phyloP scores from a whole-genome alignment of 1,140 invertebrate species.

The Drosophila tristis region DNA sequence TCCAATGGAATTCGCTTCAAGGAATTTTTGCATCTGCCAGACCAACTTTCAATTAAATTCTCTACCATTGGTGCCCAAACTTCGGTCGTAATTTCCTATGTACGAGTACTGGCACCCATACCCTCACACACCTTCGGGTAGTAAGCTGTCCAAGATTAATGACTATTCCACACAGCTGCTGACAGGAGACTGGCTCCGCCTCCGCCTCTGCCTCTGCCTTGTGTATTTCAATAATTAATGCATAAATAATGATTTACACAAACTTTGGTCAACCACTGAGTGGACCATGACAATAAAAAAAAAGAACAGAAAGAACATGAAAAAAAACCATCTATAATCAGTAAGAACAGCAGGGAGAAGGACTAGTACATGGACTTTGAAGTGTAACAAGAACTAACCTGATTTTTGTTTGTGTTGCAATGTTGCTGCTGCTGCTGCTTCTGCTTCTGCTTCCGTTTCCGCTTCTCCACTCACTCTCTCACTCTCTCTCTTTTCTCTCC shows the following conservation, averaged over 20 bases:
- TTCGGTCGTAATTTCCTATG: conserved; percentile 43
- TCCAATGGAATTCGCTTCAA: conserved; percentile 22
- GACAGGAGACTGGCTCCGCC: conserved; percentile 19
- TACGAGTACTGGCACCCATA: conserved; percentile 22
- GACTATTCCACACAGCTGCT: conserved; percentile 20
- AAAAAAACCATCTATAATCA: conserved; percentile 26
- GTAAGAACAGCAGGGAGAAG: conserved; percentile 15
- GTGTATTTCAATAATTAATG: conserved; percentile 67
- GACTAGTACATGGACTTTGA: conserved; percentile 1
- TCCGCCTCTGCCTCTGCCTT: conserved; percentile 2
- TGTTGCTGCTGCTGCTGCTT: conserved; percentile 36
- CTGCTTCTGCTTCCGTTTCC: conserved; percentile 17
- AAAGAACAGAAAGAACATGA: conserved; percentile 11
- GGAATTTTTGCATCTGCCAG: conserved; percentile 16
- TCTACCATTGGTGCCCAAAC: conserved; percentile 18
- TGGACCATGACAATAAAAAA: conserved; percentile 16
- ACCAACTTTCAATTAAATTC: conserved; percentile 43
- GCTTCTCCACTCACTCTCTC: conserved; percentile 27
- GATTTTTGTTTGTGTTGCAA: conserved; percentile 46
- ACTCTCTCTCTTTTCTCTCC: conserved; percentile 12
- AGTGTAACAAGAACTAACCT: conserved; percentile 50
- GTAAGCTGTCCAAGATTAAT: conserved; percentile 52
- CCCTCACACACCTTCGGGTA: background rate
- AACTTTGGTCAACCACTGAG: conserved; percentile 38
- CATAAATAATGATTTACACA: conserved; percentile 71